Evolutionary conservation across 2,888 invertebrate genomes (phyloP).

Genomic region (Formica aserva): DNA sequence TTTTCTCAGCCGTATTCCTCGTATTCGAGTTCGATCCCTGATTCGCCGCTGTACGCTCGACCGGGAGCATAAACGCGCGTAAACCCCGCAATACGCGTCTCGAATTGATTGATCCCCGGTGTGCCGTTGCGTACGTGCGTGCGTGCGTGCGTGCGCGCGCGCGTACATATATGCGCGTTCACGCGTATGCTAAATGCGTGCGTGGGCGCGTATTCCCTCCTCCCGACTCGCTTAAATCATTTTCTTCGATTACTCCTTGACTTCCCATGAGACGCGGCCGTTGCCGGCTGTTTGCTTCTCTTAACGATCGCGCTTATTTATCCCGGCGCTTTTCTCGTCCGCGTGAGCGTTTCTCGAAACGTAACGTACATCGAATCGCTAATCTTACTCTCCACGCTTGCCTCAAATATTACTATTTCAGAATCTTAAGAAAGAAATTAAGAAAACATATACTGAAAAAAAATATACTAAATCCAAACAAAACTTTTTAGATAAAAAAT

Average conservation of each 20-base stretch:
- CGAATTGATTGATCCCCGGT: conserved; percentile 50
- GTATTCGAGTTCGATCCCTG: background rate
- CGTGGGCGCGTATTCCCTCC: conserved; percentile 34
- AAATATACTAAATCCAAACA: too few species aligned
- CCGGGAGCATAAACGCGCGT: conserved; percentile 43
- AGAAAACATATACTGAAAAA: background rate
- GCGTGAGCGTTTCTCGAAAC: conserved; percentile 16
- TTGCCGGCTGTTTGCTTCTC: conserved; percentile 49
- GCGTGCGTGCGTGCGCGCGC: conserved; percentile 23
- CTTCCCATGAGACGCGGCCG: conserved; percentile 49
- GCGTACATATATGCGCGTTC: conserved; percentile 13
- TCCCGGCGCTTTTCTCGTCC: conserved; percentile 45
- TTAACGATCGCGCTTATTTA: conserved; percentile 52
- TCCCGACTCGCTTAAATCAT: conserved; percentile 50
- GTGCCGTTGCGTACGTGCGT: conserved; percentile 10
- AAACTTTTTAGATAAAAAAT: too few species aligned
- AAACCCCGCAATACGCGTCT: conserved; percentile 51
- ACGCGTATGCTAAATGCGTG: conserved; percentile 18
- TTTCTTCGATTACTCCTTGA: conserved; percentile 52
- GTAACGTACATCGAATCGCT: background rate
- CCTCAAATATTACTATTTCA: conserved; percentile 8
- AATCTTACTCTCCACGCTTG: background rate
- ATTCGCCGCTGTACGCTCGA: conserved; percentile 6
- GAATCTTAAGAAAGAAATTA: conserved; percentile 1
- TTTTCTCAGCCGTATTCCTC: conserved; percentile 25